Percentiles rank a stretch among this genome's conserved stretches.
These are phyloP conservation scores for Idaea biselata DNA, from an alignment of 2,888 invertebrate genomes.

Conservation along the genomic window DNA sequence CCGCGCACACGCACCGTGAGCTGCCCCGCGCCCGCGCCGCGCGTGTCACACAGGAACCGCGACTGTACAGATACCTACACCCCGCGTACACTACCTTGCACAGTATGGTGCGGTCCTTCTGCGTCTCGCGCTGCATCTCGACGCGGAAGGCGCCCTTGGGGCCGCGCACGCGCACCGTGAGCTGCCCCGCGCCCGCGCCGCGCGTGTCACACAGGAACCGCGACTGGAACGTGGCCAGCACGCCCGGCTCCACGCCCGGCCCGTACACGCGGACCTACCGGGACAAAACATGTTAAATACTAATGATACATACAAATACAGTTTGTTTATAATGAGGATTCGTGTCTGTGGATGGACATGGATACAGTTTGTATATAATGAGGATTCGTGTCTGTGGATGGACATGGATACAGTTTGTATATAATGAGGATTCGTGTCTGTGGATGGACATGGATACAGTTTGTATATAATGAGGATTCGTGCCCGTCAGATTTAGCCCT, in stretches of 20 bases:
- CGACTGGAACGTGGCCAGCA: conserved; percentile 97
- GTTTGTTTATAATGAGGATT: no score
- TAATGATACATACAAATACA: no score
- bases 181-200: conserved; percentile 99
- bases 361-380: no score
- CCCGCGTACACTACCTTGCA: conserved; percentile 98
- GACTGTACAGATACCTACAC: conserved; percentile 99
- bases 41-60: conserved; percentile 98
- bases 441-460: no score
- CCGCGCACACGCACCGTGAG: conserved; percentile 98
- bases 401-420: no score
- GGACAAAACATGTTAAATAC: no score
- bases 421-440: no score
- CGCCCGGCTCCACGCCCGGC: conserved; percentile 78
- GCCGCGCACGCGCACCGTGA: conserved; percentile 98
- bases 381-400: no score
- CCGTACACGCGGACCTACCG: conserved; percentile 84
- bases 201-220: conserved; percentile 99
- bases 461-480: no score
- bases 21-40: conserved; percentile 99
- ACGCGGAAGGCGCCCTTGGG: conserved; percentile 99
- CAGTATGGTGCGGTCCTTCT: conserved; percentile 98
- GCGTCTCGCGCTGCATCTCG: conserved; percentile 99
- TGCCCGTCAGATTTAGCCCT: no score
- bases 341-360: no score